phyloP scores from a whole-genome alignment of 2,797 vertebrate species.

The Helostoma temminkii region DNA sequence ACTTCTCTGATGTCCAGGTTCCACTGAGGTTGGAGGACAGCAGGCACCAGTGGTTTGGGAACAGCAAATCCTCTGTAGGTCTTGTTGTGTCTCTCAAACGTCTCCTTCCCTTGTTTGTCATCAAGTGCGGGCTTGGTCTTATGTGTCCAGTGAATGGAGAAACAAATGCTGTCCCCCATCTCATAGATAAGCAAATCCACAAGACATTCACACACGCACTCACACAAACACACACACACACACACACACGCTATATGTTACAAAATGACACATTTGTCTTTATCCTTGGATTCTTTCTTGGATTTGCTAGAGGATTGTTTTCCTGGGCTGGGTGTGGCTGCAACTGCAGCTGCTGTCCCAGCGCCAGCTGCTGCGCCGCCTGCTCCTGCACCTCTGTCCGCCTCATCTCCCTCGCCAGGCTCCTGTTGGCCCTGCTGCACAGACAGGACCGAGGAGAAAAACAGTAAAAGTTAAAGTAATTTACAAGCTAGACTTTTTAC shows the following conservation, averaged over 20 bases:
- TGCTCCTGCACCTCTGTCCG: constrained; percentile 54
- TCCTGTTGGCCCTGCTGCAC: constrained; percentile 80
- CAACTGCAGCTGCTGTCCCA: constrained; percentile 57
- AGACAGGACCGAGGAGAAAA: neutral
- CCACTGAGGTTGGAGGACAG: constrained; percentile 83
- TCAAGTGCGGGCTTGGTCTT: constrained; percentile 62
- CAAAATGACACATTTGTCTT: constrained; percentile 96
- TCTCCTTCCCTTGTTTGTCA: constrained; percentile 70
- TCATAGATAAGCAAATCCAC: constrained; percentile 72
- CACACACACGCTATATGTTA: constrained; percentile 82
- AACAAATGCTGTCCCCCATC: constrained; percentile 63
- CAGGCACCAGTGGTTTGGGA: constrained; percentile 97
- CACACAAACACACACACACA: constrained; percentile 44
- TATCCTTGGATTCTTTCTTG: constrained; percentile 91
- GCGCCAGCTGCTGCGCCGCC: constrained; percentile 46
- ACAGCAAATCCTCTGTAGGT: constrained; percentile 84
- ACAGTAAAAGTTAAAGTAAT: neutral
- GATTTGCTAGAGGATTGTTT: constrained; percentile 90
- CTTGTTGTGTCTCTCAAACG: constrained; percentile 45
- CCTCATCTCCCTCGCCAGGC: constrained; percentile 68
- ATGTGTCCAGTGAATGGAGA: constrained; percentile 73
- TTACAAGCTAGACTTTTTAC: neutral
- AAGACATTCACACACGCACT: constrained; percentile 54
- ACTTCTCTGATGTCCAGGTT: constrained; percentile 81
- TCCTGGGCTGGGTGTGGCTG: constrained; percentile 85